phyloP scores from a whole-genome alignment of 2,113 vertebrate species.

The Otus sunia region DNA sequence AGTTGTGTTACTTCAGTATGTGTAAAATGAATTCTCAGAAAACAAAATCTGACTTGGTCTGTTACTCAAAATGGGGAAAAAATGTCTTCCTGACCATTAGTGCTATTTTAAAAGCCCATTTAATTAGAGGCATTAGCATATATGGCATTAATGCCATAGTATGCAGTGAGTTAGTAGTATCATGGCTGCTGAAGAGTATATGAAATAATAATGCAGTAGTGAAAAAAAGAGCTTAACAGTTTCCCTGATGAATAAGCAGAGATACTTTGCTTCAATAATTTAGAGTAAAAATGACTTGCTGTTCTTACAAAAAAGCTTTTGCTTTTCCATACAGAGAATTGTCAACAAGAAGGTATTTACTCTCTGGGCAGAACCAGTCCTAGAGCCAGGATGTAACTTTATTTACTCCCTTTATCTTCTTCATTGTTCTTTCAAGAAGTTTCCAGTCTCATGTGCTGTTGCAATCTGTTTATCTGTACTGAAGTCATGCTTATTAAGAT shows the following conservation, averaged over 20 bases:
- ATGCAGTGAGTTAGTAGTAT: neutral
- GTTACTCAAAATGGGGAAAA: neutral
- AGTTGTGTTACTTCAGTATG: neutral
- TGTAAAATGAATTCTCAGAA: neutral
- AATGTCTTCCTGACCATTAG: neutral
- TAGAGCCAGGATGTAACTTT: neutral
- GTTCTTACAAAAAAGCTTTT: neutral
- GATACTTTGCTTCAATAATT: neutral
- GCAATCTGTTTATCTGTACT: neutral
- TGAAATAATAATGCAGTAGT: neutral
- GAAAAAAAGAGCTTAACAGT: neutral
- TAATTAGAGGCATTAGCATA: neutral
- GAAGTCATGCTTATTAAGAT: neutral
- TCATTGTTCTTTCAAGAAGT: neutral
- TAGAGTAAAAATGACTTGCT: neutral
- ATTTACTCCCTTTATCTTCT: constrained; percentile 21
- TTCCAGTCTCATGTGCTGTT: neutral
- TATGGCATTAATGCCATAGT: neutral
- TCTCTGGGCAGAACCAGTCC: constrained; percentile 21
- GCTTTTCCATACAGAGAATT: neutral
- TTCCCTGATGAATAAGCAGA: neutral
- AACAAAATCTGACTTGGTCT: neutral
- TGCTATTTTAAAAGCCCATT: neutral
- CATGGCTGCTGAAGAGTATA: neutral
- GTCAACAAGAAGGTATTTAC: constrained; percentile 37